Evolutionary conservation across 2,888 invertebrate species (phyloP), one percentile per base, ranked within the genome.

Genomic region (Suillia variegata): DNA sequence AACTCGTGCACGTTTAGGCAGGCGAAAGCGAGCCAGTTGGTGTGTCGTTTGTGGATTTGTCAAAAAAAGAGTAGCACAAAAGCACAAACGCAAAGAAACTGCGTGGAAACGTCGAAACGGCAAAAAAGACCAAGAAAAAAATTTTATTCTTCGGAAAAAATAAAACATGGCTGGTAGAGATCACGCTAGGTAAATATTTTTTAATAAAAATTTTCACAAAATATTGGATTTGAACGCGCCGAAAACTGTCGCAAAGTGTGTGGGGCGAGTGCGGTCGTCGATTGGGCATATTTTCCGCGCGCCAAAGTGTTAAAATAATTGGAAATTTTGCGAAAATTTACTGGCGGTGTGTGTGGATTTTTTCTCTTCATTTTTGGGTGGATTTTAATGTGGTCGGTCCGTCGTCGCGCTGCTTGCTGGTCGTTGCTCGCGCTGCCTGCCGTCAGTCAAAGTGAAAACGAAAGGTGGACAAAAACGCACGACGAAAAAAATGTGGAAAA

Each of bases 81-180:
- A n/a, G n/a, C n/a, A n/a, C n/a, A n/a, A n/a, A n/a, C n/a, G n/a
- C n/a, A n/a, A n/a, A n/a, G n/a, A n/a, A n/a, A n/a, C n/a, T n/a
- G n/a, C n/a, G n/a, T n/a, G n/a, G n/a, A n/a, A n/a, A n/a, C n/a
- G n/a, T n/a, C n/a, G n/a, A n/a, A n/a, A n/a, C n/a, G n/a, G n/a
- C n/a, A n/a, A n/a, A n/a, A n/a, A n/a, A n/a, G n/a, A n/a, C n/a
- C n/a, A n/a, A n/a, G n/a, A n/a, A n/a, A n/a, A n/a, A n/a, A n/a
- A n/a, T n/a, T n/a, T n/a, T n/a, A n/a, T n/a, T n/a, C n/a, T n/a
- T n/a, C n/a, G n/a, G 70, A 79, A 77, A 80, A 80, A 81, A 80
- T 79, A 80, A 89, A 92, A 92, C 89, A 92, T 92, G 92, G 92
- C 92, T 88, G 91, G 91, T 85, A 91, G 91, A 86, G 88, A 91